Evolutionary conservation across 64 coral and sea anemone genomes (phyloP).

Genomic region (Stylophora pistillata): DNA sequence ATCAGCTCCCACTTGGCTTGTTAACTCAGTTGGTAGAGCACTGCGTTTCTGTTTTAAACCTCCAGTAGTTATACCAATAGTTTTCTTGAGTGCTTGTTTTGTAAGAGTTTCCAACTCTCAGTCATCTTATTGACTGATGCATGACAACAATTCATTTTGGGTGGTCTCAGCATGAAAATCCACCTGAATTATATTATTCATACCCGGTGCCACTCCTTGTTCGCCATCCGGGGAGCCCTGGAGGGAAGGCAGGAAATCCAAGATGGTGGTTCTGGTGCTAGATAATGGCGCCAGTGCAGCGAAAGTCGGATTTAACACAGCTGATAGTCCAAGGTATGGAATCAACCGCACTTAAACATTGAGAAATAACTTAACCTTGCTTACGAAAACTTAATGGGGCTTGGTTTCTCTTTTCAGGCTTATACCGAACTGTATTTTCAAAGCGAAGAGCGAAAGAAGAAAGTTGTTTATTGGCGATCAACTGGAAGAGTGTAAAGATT

Average conservation of each 20-base stretch:
- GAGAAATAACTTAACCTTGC: background rate
- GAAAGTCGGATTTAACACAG: slow-evolving; percentile 71
- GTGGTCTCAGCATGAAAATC: no score
- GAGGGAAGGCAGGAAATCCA: slow-evolving; percentile 30
- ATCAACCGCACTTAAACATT: background rate
- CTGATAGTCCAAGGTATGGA: slow-evolving; percentile 79
- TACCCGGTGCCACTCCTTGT: background rate
- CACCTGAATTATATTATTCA: no score
- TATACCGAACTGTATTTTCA: slow-evolving; percentile 92
- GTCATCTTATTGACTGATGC: no score
- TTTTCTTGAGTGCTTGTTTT: no score
- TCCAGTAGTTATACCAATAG: no score
- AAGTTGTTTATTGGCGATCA: slow-evolving; percentile 94
- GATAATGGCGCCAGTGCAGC: slow-evolving; percentile 85
- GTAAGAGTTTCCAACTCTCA: no score
- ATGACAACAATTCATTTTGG: no score
- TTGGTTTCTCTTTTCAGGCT: slow-evolving; percentile 57
- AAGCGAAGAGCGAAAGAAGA: slow-evolving; percentile 93
- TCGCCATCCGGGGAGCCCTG: background rate
- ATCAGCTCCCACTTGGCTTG: no score
- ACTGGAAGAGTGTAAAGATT: slow-evolving; percentile 95
- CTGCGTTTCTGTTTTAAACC: no score
- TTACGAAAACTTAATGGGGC: background rate
- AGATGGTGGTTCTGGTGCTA: slow-evolving; percentile 91
- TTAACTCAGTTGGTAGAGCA: no score